A percentile compares a stretch with the other conserved stretches of the same genome.
Conservation (phyloP, 2,888 invertebrate species). For the Panzeria rudis region DNA sequence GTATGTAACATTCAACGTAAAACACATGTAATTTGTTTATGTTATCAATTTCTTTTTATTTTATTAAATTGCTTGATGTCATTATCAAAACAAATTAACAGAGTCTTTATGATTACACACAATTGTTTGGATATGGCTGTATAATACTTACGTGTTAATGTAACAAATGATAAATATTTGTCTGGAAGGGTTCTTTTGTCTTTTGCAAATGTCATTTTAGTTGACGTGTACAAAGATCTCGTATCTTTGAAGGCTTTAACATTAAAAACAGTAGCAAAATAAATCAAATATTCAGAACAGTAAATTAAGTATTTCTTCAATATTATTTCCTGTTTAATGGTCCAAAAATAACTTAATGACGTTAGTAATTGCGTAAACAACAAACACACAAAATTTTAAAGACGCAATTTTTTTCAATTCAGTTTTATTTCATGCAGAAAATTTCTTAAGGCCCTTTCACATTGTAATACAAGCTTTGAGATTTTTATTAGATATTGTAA, state of each 20-base stretch:
- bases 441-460: no score
- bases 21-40: slow-evolving; percentile 19
- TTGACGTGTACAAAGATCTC: not conserved
- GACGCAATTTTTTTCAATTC: no score
- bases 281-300: not conserved
- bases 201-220: slow-evolving; percentile 1
- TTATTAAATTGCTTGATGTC: slow-evolving; percentile 21
- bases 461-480: no score
- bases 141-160: slow-evolving; percentile 9
- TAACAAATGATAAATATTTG: slow-evolving; percentile 22
- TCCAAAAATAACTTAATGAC: no score
- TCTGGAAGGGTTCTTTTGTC: slow-evolving; percentile 24
- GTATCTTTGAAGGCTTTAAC: not conserved
- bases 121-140: not conserved
- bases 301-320: not conserved
- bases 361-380: no score
- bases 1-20: slow-evolving; percentile 12
- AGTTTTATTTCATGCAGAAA: no score
- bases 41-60: slow-evolving; percentile 21
- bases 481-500: no score
- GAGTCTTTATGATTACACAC: not conserved
- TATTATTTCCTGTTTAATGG: not conserved
- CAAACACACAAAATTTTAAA: no score
- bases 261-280: not conserved
- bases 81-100: slow-evolving; percentile 37